Evolutionary conservation across 2,113 vertebrate genomes (phyloP).

Genomic region (Numida meleagris): DNA sequence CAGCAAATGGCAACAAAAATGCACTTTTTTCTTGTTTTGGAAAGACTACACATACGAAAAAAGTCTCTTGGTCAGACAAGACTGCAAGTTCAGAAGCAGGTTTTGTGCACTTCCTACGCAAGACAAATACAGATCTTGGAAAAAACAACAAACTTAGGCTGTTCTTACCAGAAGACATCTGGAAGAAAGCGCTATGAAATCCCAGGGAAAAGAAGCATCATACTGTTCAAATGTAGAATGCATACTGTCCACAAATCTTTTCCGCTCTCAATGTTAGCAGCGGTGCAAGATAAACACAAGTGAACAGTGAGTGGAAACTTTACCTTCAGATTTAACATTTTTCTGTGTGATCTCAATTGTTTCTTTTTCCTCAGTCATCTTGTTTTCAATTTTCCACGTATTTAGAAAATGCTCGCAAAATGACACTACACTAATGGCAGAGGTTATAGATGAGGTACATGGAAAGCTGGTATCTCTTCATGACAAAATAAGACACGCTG

Average conservation of each 20-base stretch:
- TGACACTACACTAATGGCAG: neutral
- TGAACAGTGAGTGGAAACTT: neutral
- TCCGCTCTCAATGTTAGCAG: neutral
- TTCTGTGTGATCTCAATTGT: neutral
- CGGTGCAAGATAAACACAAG: neutral
- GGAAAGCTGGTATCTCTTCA: neutral
- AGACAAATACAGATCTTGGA: neutral
- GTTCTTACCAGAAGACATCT: neutral
- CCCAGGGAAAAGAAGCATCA: neutral
- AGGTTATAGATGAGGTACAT: neutral
- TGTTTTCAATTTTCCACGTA: neutral
- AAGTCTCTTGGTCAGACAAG: neutral
- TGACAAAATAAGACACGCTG: neutral
- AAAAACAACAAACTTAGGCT: neutral
- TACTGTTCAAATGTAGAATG: neutral
- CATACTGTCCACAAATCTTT: neutral
- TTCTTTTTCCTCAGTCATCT: neutral
- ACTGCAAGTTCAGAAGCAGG: neutral
- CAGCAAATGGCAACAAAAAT: neutral
- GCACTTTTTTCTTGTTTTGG: neutral
- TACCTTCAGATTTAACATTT: neutral
- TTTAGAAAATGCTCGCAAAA: neutral
- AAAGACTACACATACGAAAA: neutral
- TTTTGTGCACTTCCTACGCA: neutral
- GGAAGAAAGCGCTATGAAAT: neutral